Conservation (phyloP, 2,888 invertebrate species). For the Xiphydria camelus region DNA sequence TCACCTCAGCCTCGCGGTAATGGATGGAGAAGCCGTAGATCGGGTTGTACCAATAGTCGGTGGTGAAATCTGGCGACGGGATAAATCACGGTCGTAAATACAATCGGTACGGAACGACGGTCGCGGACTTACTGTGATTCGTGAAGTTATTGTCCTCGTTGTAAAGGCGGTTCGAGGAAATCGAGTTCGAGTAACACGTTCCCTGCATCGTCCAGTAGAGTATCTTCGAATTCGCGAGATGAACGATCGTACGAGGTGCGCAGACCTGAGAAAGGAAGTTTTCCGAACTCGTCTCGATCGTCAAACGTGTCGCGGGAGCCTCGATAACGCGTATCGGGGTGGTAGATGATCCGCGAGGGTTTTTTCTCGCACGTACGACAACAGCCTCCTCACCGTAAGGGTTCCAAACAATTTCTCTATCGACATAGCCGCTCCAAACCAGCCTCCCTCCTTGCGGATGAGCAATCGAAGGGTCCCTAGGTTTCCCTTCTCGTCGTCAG, state of each 20-base stretch:
- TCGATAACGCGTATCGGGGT: too few relatives aligned
- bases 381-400: conserved; percentile 36
- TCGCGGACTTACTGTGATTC: conserved; percentile 17
- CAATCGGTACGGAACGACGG: too few relatives aligned
- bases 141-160: conserved; percentile 22
- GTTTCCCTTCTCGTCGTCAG: conserved; percentile 17
- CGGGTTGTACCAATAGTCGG: conserved; percentile 33
- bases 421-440: conserved; percentile 61
- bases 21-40: conserved; percentile 41
- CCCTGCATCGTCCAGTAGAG: conserved; percentile 35
- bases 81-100: too few relatives aligned
- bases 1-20: too few relatives aligned
- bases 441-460: conserved; percentile 55
- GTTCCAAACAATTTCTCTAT: conserved; percentile 53
- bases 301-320: too few relatives aligned
- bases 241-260: conserved; percentile 37
- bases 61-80: conserved; percentile 29
- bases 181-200: conserved; percentile 34
- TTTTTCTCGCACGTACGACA: too few relatives aligned
- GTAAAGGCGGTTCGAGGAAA: conserved; percentile 14
- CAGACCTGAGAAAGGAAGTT: conserved; percentile 33
- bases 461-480: conserved; percentile 11
- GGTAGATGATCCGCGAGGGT: too few relatives aligned
- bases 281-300: too few relatives aligned
- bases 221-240: background rate